Conservation (phyloP, 2,113 vertebrate genomes). For the Paradisaea rubra region DNA sequence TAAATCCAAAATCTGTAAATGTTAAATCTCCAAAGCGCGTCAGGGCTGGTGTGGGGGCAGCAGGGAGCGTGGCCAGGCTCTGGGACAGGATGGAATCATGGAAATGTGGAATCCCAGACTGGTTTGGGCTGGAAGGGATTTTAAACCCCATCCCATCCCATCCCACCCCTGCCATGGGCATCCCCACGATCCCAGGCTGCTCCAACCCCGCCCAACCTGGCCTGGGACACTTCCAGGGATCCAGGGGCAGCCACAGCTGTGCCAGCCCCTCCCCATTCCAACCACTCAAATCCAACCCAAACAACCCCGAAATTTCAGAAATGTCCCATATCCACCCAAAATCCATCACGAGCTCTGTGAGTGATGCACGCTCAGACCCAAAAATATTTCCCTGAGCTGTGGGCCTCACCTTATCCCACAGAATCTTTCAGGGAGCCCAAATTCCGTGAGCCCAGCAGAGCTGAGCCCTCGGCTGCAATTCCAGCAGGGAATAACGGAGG, state of each 20-base stretch:
- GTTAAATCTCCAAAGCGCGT: not conserved
- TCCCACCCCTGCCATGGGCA: not conserved
- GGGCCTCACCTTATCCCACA: not conserved
- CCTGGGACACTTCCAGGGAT: not conserved
- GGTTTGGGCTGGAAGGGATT: too few relatives aligned
- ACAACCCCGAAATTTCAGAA: rapidly evolving
- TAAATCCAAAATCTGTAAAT: not conserved
- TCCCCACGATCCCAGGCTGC: not conserved
- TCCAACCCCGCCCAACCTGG: not conserved
- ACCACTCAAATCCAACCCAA: not conserved
- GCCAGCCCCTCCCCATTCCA: not conserved
- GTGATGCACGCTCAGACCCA: not conserved
- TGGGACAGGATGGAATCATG: not conserved
- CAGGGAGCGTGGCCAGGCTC: not conserved
- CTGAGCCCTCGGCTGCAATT: not conserved
- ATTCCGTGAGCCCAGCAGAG: rapidly evolving
- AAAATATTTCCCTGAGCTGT: not conserved
- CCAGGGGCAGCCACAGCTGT: not conserved
- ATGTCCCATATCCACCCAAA: not conserved
- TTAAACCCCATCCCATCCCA: not conserved
- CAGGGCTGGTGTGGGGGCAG: not conserved
- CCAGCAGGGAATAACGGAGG: not conserved
- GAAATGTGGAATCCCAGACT: not conserved
- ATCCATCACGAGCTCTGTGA: not conserved
- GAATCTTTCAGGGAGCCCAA: not conserved